These are phyloP conservation scores for Mustela nigripes DNA, from an alignment of 2,113 vertebrate species.

Conservation along the genomic window DNA sequence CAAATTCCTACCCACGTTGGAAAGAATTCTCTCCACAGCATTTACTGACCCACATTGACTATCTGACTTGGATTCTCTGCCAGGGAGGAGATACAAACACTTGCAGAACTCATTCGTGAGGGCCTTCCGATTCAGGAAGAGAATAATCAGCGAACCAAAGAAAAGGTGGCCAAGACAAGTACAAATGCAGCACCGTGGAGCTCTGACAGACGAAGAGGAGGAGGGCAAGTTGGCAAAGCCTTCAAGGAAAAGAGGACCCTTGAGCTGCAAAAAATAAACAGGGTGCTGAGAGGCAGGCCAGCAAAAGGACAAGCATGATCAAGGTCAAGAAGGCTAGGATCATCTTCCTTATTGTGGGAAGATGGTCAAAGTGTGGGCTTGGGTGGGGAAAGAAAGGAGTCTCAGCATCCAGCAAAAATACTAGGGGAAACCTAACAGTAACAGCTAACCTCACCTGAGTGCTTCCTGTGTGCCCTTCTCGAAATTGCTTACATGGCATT, in stretches of 20 bases:
- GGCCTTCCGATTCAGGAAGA: neutral
- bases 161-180: neutral
- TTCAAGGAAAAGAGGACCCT: neutral
- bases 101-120: neutral
- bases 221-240: neutral
- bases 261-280: neutral
- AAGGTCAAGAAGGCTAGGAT: neutral
- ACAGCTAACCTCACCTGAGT: neutral
- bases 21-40: neutral
- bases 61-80: neutral
- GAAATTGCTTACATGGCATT: neutral
- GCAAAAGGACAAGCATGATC: neutral
- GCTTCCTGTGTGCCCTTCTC: too few relatives aligned
- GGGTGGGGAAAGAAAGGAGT: neutral
- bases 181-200: neutral
- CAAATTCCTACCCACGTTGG: constrained; percentile 26
- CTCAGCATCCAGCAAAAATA: neutral
- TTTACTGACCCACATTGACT: neutral
- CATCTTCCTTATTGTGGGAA: too few relatives aligned
- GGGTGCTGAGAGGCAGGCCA: neutral
- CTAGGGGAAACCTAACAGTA: neutral
- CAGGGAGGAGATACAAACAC: neutral
- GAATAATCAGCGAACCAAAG: neutral
- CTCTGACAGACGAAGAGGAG: neutral
- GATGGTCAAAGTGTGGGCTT: neutral